Evolutionary conservation across 2,888 invertebrate species (phyloP).

Genomic region (Melitaea athalia): DNA sequence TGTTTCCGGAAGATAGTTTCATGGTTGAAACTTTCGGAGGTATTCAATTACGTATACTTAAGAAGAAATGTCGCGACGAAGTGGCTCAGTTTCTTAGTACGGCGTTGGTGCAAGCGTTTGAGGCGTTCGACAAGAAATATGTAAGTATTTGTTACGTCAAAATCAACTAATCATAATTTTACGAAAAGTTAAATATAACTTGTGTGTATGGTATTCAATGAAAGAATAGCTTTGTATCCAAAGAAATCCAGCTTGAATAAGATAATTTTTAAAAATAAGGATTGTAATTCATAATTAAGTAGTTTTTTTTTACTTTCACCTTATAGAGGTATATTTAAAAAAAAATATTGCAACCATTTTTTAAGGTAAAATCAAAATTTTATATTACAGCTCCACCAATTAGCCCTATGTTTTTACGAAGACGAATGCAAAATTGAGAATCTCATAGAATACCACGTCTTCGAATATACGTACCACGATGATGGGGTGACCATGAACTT

Average conservation of each 20-base stretch:
- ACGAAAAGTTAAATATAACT: too few relatives aligned
- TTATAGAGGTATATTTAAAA: too few relatives aligned
- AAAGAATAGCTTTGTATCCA: too few relatives aligned
- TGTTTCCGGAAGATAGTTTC: conserved; percentile 62
- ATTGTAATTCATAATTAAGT: too few relatives aligned
- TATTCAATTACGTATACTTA: conserved; percentile 57
- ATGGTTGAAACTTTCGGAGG: conserved; percentile 57
- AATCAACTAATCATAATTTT: not conserved
- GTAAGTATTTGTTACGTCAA: conserved; percentile 50
- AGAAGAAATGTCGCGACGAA: conserved; percentile 61
- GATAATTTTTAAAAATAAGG: too few relatives aligned
- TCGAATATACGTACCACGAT: conserved; percentile 61
- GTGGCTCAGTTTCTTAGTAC: conserved; percentile 64
- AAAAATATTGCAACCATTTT: too few relatives aligned
- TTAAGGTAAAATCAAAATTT: too few relatives aligned
- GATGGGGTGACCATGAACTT: conserved; percentile 57
- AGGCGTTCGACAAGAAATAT: conserved; percentile 73
- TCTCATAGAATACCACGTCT: conserved; percentile 63
- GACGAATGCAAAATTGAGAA: conserved; percentile 59
- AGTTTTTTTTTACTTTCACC: too few relatives aligned
- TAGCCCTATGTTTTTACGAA: conserved; percentile 70
- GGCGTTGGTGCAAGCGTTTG: conserved; percentile 62
- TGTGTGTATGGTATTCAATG: too few relatives aligned
- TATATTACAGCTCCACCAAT: conserved; percentile 56
- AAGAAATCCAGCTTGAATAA: too few relatives aligned